Evolutionary conservation across 2,113 vertebrate genomes (phyloP), one percentile per base, ranked within the genome.

Genomic region (Pleuronectes platessa): DNA sequence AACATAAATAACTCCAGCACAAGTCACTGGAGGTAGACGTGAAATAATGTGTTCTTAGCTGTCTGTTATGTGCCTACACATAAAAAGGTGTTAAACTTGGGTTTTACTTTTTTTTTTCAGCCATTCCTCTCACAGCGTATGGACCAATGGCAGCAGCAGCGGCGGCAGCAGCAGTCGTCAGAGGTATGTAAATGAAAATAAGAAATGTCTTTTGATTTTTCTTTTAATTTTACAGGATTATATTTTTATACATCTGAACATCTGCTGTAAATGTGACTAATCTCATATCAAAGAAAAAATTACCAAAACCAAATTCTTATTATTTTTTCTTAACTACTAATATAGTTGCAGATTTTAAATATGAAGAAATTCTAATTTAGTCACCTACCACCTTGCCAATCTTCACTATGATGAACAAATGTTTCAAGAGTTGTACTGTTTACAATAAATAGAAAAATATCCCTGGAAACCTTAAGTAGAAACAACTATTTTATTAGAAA

Each of bases 91-190:
- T 67, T 61, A 58, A 56, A 83, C 20, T 59, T 40, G 14, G n/a
- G 14, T 85, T 72, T 66, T 37, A 61, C 40, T 60, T 37, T 74
- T 21, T 76, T 11, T 83, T 74, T 78, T 64, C 80, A 99, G 98
- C 98, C 73, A 99, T 99, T 84, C 98, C 98, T 84, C 96, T 99
- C 87, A 98, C 98, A 24, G 97, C 98, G 0, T 99, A 99, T 0
- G 97, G 97, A 94, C 97, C 98, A 20, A 99, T 98, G 97, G 98
- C 98, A 0, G 98, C 97, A 0, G 98, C 98, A 0, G 98, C 97
- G 0, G 97, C 97, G 0, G 97, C 97, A 0, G 97, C 97, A 0
- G 97, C 97, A 8, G 97, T 98, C 79, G 97, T 98, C 88, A 95
- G 98, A 95, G 98, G 94, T 95, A 78, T n/a, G 67, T 42, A 6